Conservation (phyloP, 1,140 invertebrate species). For the Maconellicoccus hirsutus region DNA sequence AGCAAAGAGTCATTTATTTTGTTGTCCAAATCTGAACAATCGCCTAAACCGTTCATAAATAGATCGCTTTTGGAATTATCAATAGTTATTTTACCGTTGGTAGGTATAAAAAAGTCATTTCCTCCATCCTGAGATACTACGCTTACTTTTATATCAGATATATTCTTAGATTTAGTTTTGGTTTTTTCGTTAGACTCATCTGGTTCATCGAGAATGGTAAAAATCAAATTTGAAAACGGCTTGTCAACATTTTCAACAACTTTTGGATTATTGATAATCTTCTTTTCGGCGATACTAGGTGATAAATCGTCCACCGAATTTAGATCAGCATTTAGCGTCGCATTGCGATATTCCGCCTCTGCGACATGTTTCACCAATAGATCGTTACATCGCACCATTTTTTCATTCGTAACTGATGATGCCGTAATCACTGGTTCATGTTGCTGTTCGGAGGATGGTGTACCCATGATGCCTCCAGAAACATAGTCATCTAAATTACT, state of each 20-base stretch:
- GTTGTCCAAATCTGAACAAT: not conserved
- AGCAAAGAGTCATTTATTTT: constrained; percentile 1
- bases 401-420: not conserved
- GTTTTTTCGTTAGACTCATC: too few relatives aligned
- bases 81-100: not conserved
- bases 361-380: not conserved
- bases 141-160: not conserved
- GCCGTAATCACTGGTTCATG: not conserved
- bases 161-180: too few relatives aligned
- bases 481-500: not conserved
- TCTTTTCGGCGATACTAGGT: too few relatives aligned
- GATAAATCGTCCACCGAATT: too few relatives aligned
- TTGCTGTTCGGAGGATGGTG: not conserved
- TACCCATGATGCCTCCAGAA: not conserved
- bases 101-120: not conserved
- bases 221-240: too few relatives aligned
- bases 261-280: too few relatives aligned
- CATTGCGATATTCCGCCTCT: not conserved
- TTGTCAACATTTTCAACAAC: too few relatives aligned
- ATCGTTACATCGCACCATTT: not conserved
- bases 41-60: not conserved
- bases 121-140: not conserved
- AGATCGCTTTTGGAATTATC: not conserved
- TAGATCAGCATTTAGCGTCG: not conserved
- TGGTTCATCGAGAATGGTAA: too few relatives aligned